Percentiles rank a stretch among this genome's conserved stretches.
Conservation (phyloP, 2,113 vertebrate species). For the Amphiprion percula region DNA sequence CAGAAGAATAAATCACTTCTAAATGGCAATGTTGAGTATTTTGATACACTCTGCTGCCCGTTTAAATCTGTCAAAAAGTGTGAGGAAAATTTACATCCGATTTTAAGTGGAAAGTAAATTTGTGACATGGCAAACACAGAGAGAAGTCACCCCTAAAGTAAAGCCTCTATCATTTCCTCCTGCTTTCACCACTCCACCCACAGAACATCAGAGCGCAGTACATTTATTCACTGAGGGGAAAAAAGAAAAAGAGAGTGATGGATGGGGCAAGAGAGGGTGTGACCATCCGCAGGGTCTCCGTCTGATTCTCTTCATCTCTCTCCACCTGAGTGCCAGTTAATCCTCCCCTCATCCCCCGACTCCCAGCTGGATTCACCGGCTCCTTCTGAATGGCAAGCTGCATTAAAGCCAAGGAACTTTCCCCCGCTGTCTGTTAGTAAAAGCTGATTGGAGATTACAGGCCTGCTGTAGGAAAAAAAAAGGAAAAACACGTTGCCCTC, state of each 20-base stretch:
- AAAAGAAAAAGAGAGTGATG: constrained; percentile 30
- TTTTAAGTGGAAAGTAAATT: too few species aligned
- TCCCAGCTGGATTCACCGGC: constrained; percentile 75
- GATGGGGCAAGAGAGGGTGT: constrained; percentile 58
- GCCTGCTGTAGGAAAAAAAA: constrained; percentile 53
- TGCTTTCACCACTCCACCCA: constrained; percentile 16
- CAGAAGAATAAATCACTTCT: background rate
- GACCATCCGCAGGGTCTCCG: constrained; percentile 63
- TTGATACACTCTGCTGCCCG: too few species aligned
- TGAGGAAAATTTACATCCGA: too few species aligned
- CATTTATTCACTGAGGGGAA: constrained; percentile 23
- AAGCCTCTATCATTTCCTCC: constrained; percentile 13
- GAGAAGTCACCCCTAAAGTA: constrained; percentile 21
- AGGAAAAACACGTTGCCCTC: constrained; percentile 54
- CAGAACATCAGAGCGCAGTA: constrained; percentile 12
- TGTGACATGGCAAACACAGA: background rate
- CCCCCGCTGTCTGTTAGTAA: constrained; percentile 77
- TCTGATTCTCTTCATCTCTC: constrained; percentile 78
- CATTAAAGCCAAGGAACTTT: constrained; percentile 76
- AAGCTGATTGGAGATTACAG: constrained; percentile 84
- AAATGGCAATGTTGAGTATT: too few species aligned
- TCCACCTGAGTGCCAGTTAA: constrained; percentile 83
- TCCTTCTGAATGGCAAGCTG: constrained; percentile 73
- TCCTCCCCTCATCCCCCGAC: constrained; percentile 76
- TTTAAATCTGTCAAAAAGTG: too few species aligned